phyloP scores from a whole-genome alignment of 2,888 invertebrate genomes.

The Tipula helvola region DNA sequence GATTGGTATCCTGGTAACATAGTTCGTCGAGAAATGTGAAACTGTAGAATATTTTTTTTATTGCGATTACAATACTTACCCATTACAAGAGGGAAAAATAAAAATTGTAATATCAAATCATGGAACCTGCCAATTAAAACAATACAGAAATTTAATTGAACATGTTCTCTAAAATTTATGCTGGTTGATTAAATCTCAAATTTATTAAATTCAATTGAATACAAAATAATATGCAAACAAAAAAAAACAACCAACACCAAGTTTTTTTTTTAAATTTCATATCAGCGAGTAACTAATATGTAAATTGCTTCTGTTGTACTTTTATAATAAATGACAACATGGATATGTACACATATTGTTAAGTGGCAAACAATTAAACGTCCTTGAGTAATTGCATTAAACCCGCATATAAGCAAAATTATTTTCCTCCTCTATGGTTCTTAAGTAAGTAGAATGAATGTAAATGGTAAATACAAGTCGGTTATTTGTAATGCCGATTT shows the following conservation, averaged over 20 bases:
- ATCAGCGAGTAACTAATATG: not conserved
- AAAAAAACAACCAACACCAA: not conserved
- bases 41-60: too few relatives aligned
- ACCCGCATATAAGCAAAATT: not conserved
- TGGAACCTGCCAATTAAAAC: not conserved
- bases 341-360: not conserved
- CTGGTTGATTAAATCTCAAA: not conserved
- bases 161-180: not conserved
- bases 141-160: not conserved
- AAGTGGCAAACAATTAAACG: not conserved
- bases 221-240: not conserved
- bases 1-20: too few relatives aligned
- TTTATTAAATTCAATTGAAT: not conserved
- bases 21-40: too few relatives aligned
- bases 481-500: not conserved
- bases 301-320: not conserved
- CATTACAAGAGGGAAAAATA: too few relatives aligned
- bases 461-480: not conserved
- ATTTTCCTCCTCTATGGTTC: not conserved
- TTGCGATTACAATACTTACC: too few relatives aligned
- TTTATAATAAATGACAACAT: not conserved
- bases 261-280: not conserved
- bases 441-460: not conserved
- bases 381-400: constrained; percentile 4
- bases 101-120: too few relatives aligned